These are phyloP conservation scores for Panagrolaimus sp. DNA, from an alignment of 1,140 invertebrate genomes.

Conservation along the genomic window DNA sequence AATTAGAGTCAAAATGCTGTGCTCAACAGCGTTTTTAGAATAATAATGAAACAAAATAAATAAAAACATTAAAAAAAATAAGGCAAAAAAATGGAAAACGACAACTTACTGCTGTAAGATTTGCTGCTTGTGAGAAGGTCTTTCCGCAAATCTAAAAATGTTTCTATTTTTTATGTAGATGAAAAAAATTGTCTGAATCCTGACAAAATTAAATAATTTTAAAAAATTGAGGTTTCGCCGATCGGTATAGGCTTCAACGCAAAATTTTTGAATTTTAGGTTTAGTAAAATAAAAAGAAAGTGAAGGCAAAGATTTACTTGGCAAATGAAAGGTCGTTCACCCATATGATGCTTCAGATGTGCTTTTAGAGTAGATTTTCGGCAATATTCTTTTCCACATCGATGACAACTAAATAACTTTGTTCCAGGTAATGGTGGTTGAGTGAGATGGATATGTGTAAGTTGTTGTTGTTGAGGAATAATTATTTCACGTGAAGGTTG, in stretches of 20 bases:
- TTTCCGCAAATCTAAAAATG: conserved; percentile 64
- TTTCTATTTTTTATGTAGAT: background rate
- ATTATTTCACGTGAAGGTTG: no score
- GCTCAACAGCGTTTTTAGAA: no score
- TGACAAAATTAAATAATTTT: conserved; percentile 1
- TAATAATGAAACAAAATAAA: no score
- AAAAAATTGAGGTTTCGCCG: conserved; percentile 19
- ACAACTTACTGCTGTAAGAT: conserved; percentile 63
- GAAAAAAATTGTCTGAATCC: background rate
- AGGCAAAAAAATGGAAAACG: no score
- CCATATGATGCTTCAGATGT: conserved; percentile 43
- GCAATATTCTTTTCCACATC: conserved; percentile 23
- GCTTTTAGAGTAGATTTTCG: conserved; percentile 50
- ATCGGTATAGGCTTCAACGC: conserved; percentile 18
- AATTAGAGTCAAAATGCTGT: no score
- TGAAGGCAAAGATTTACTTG: conserved; percentile 33
- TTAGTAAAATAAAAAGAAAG: conserved; percentile 18
- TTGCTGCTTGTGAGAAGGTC: conserved; percentile 68
- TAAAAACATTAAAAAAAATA: no score
- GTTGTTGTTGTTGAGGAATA: no score
- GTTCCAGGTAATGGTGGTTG: background rate
- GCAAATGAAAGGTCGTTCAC: conserved; percentile 43
- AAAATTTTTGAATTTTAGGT: conserved; percentile 14
- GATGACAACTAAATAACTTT: background rate
- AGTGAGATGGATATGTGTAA: background rate